Evolutionary conservation across 2,888 invertebrate genomes (phyloP).

Genomic region (Cerceris rybyensis): DNA sequence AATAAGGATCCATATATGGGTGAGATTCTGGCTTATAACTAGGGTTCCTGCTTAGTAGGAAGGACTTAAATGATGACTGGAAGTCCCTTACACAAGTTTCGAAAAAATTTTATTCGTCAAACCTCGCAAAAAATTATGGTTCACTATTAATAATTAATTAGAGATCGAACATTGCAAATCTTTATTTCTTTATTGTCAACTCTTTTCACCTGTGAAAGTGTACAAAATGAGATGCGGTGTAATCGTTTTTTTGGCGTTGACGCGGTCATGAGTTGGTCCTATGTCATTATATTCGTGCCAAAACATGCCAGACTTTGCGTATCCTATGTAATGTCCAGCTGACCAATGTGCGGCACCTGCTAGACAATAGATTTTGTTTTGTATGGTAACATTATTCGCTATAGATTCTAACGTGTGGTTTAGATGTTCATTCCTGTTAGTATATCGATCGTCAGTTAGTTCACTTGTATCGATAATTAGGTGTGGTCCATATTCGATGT

Average conservation of each 20-base stretch:
- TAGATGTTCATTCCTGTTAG: background rate
- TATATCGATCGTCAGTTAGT: slow-evolving; percentile 32
- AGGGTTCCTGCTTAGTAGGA: too few species aligned
- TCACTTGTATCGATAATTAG: slow-evolving; percentile 32
- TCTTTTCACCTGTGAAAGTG: slow-evolving; percentile 14
- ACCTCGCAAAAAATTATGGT: too few species aligned
- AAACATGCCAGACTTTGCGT: slow-evolving; percentile 17
- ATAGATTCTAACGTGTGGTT: slow-evolving; percentile 32
- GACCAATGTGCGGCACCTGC: slow-evolving; percentile 17
- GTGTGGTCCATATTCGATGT: slow-evolving; percentile 38
- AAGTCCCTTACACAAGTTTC: too few species aligned
- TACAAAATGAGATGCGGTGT: slow-evolving; percentile 34
- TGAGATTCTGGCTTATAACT: too few species aligned
- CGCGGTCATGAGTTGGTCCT: slow-evolving; percentile 17
- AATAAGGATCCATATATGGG: too few species aligned
- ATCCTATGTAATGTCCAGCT: slow-evolving; percentile 30
- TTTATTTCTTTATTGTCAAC: background rate
- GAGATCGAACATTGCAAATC: too few species aligned
- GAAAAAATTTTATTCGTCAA: too few species aligned
- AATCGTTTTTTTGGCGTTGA: slow-evolving; percentile 14
- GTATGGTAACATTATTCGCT: slow-evolving; percentile 12
- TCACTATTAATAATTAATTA: too few species aligned
- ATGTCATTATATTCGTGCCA: slow-evolving; percentile 51
- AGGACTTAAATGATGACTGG: too few species aligned
- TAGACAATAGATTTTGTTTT: slow-evolving; percentile 18